Percentiles rank a stretch among this genome's conserved stretches.
Evolutionary conservation across 1,140 invertebrate genomes (phyloP).

Genomic region (Bicyclus anynana): DNA sequence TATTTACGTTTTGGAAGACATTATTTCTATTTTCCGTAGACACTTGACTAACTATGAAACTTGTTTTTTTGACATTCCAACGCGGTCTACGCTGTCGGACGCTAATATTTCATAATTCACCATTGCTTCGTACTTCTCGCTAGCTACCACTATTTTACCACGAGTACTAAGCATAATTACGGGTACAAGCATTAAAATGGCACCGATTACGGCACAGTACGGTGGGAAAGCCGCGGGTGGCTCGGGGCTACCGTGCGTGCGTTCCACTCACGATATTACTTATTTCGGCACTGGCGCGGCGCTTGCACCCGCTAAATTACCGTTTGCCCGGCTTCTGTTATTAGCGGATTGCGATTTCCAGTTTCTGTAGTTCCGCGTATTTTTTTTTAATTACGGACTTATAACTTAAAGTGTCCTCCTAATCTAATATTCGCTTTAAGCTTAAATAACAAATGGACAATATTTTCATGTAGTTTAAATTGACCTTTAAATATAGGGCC

Average conservation of each 20-base stretch:
- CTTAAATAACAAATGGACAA: too few species aligned
- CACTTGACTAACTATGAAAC: neutral
- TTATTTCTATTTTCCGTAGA: neutral
- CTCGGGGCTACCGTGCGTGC: constrained; percentile 62
- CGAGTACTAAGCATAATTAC: constrained; percentile 16
- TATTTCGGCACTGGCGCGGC: constrained; percentile 55
- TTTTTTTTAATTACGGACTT: neutral
- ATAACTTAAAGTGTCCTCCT: too few species aligned
- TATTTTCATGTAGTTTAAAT: too few species aligned
- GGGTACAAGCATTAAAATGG: constrained; percentile 26
- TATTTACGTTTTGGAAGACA: neutral
- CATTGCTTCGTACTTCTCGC: neutral
- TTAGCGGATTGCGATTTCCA: constrained; percentile 35
- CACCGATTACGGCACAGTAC: constrained; percentile 32
- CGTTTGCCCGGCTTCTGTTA: constrained; percentile 52
- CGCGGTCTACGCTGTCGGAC: neutral
- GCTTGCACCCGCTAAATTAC: constrained; percentile 39
- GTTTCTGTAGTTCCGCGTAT: constrained; percentile 16
- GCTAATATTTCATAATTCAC: constrained; percentile 2
- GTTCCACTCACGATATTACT: constrained; percentile 62
- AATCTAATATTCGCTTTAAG: too few species aligned
- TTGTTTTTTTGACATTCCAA: neutral
- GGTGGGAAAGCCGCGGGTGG: constrained; percentile 60
- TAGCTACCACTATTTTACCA: constrained; percentile 3
- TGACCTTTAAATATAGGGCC: too few species aligned